These are phyloP conservation scores for Julus scanicus DNA, from an alignment of 2,888 invertebrate genomes.

Conservation along the genomic window DNA sequence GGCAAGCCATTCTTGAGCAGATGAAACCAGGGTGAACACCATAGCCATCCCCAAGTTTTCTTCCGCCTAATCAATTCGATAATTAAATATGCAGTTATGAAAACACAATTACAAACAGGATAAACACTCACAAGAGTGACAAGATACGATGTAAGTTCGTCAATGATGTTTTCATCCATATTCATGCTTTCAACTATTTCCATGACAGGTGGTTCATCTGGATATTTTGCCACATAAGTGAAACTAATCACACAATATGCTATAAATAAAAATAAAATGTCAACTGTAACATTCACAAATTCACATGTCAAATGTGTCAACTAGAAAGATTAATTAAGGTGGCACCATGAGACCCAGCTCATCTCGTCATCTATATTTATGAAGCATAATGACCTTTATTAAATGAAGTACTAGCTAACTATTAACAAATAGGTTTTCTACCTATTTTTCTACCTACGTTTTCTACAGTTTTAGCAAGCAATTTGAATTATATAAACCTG, in stretches of 20 bases:
- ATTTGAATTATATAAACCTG: too few species aligned
- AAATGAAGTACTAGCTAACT: too few species aligned
- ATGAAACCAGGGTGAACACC: constrained; percentile 94
- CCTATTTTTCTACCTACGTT: too few species aligned
- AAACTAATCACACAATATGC: constrained; percentile 81
- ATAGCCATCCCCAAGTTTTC: constrained; percentile 97
- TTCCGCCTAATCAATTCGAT: constrained; percentile 72
- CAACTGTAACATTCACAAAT: too few species aligned
- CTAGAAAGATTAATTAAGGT: too few species aligned
- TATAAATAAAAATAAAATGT: constrained; percentile 59
- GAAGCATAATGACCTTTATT: too few species aligned
- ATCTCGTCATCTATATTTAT: too few species aligned
- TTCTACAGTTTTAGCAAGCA: too few species aligned
- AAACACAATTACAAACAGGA: background rate
- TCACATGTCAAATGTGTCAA: too few species aligned
- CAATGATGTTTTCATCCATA: constrained; percentile 73
- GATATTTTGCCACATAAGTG: constrained; percentile 86
- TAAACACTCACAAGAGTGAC: constrained; percentile 1
- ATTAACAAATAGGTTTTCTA: too few species aligned
- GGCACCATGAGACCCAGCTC: too few species aligned
- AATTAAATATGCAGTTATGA: background rate
- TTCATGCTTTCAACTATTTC: constrained; percentile 78
- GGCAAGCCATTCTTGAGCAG: constrained; percentile 93
- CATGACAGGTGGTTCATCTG: constrained; percentile 84
- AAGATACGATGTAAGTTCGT: constrained; percentile 48